Percentiles rank a stretch among this genome's conserved stretches.
These are phyloP conservation scores for Philopotamus ludificatus DNA, from an alignment of 1,140 invertebrate genomes.

Conservation along the genomic window DNA sequence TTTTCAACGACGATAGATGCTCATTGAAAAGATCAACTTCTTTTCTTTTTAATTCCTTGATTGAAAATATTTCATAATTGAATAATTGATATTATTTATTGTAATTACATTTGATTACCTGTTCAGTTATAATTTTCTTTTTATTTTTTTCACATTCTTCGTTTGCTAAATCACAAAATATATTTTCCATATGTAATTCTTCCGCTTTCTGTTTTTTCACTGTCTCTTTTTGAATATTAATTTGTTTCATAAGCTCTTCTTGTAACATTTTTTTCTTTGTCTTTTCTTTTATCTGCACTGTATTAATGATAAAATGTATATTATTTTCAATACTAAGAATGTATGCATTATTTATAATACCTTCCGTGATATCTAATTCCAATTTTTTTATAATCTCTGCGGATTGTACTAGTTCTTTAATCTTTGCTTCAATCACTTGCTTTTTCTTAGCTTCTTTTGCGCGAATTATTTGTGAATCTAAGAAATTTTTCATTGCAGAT, in stretches of 20 bases:
- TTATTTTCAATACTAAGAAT: not conserved
- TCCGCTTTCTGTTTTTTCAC: slow-evolving; percentile 13
- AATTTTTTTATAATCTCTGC: slow-evolving; percentile 7
- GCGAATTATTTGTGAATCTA: slow-evolving; percentile 30
- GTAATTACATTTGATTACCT: slow-evolving; percentile 18
- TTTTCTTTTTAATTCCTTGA: slow-evolving; percentile 11
- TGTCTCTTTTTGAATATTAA: slow-evolving; percentile 13
- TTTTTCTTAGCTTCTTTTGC: slow-evolving; percentile 20
- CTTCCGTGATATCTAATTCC: slow-evolving; percentile 2
- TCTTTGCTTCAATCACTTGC: slow-evolving; percentile 5
- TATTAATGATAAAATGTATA: slow-evolving; percentile 7
- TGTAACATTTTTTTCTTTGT: slow-evolving; percentile 18
- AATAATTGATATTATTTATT: not conserved
- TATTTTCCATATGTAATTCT: slow-evolving; percentile 17
- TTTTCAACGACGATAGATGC: slow-evolving; percentile 14
- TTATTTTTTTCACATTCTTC: slow-evolving; percentile 20
- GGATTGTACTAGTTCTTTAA: slow-evolving; percentile 7
- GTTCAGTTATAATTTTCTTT: slow-evolving; percentile 16
- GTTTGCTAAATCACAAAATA: not conserved
- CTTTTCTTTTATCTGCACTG: slow-evolving; percentile 9
- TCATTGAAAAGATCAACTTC: slow-evolving; percentile 30
- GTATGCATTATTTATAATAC: too few relatives aligned
- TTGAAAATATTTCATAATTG: not conserved
- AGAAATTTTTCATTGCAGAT: slow-evolving; percentile 18
- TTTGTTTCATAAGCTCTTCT: slow-evolving; percentile 26